Evolutionary conservation across 2,888 invertebrate genomes (phyloP), one percentile per base, ranked within the genome.

Genomic region (Metellina segmentata): DNA sequence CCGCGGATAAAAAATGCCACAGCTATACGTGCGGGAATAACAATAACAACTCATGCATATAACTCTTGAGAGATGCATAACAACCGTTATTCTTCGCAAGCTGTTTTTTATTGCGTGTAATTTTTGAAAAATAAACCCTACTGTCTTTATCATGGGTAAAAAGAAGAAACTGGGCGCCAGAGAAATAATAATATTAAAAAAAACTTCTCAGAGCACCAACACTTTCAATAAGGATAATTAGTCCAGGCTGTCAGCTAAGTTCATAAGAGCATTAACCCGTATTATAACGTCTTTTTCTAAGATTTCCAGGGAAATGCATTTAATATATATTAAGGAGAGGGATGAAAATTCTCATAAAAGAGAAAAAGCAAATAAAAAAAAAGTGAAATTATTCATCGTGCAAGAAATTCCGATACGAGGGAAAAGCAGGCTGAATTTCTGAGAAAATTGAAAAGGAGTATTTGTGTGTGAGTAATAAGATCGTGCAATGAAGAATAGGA

Each of bases 401-500:
- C 1, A 61, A 9, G 61, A 16, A 61, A 61, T 61, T 61, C 16
- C 16, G 52, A 5, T 13, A 20, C 19, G 11, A 83, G n/a, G 8
- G 53, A 20, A 74, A 75, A 75, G 53, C 51, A 75, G 52, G 34
- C 34, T 34, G 34, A 19, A 34, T 61, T 71, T 51, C 5, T 48
- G 0, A 69, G 71, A 72, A 78, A 82, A 61, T 72, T 52, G 72
- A 72, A 71, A 52, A 51, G 49, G 51, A 71, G 19, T 13, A 72
- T 61, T 16, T 61, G 11, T 11, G 61, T 61, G 61, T 11, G 9
- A 61, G 34, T 81, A 81, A 72, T 82, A 19, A 51, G 71, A 82
- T 11, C 19, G 61, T 8, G 49, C 19, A 16, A 20, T 69, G 69
- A 79, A 78, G 71, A 86, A 85, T 85, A 78, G 78, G 74, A 53